These are phyloP conservation scores for Zeuzera pyrina DNA, from an alignment of 2,888 invertebrate species.

Conservation along the genomic window DNA sequence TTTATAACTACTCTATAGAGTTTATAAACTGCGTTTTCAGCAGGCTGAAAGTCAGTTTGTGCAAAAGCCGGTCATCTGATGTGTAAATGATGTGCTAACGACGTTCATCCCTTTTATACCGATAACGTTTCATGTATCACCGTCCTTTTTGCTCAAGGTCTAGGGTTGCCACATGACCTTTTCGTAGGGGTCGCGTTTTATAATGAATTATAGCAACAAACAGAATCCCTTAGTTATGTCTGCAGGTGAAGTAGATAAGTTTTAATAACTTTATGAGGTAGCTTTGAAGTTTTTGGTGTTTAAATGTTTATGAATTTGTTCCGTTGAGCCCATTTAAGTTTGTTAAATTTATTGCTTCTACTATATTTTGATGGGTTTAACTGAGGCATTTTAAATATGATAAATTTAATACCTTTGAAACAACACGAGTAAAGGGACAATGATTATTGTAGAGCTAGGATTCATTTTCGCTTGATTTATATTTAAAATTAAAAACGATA, in stretches of 20 bases:
- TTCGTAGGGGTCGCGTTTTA: slow-evolving; percentile 4
- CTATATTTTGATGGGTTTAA: too few species aligned
- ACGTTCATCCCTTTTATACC: slow-evolving; percentile 15
- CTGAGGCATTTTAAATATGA: too few species aligned
- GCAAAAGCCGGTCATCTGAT: slow-evolving; percentile 46
- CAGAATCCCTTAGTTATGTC: slow-evolving; percentile 1
- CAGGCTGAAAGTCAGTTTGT: slow-evolving; percentile 35
- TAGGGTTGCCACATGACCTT: slow-evolving; percentile 17
- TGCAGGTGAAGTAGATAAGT: neutral
- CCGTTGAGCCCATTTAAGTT: too few species aligned
- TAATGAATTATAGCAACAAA: slow-evolving; percentile 11
- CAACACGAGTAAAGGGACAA: too few species aligned
- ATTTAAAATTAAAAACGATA: too few species aligned
- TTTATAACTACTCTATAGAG: slow-evolving; percentile 17
- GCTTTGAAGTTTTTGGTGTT: too few species aligned
- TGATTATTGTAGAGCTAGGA: too few species aligned
- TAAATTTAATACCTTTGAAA: too few species aligned
- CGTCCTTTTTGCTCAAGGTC: slow-evolving; percentile 13
- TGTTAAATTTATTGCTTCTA: too few species aligned
- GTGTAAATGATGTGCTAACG: slow-evolving; percentile 49
- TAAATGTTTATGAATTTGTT: too few species aligned
- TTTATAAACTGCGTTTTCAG: slow-evolving; percentile 39
- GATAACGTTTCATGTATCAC: slow-evolving; percentile 6
- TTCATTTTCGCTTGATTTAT: too few species aligned
- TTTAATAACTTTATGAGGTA: slow-evolving; percentile 1